Evolutionary conservation across 2,888 invertebrate genomes (phyloP), one percentile per base, ranked within the genome.

Genomic region (Lycophotia porphyrea): DNA sequence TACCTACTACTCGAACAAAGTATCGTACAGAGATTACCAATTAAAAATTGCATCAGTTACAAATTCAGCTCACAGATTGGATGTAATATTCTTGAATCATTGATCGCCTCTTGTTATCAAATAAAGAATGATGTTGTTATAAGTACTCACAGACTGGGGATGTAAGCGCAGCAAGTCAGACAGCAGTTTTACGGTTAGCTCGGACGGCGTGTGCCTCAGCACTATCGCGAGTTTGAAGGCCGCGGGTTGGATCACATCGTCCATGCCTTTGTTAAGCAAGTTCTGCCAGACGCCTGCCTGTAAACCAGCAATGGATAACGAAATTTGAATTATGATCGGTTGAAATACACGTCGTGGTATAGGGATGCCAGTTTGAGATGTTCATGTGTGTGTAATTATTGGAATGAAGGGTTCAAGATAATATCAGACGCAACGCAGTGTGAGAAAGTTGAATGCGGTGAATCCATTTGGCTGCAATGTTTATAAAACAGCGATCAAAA

Each of bases 271-370:
- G 13, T 89, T 80, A 13, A 94, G 85, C 73, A 96, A 83, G 77
- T 92, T 93, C 86, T 93, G 92, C 96, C 96, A 96, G 1, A 96
- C 92, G 0, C 93, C 95, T 7, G 96, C 95, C 96, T 96, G 91
- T 24, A 91, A 89, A 60, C 34, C 69, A 66, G 67, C 71, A 83
- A 80, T 80, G 72, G 24, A 74, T 8, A 58, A 7, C 47, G 34
- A 71, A 64, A 31, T 77, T 69, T 68, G 13, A 31, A 49, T 39
- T 75, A 9, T n/a, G 13, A 1, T 64, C 58, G 11, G 21, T 31
- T 78, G 0, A 0, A 34, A 18, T n/a, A 24, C 15, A 31, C 3
- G 63, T 52, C n/a, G 5, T 70, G 39, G 52, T 74, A 44, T 1
- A 65, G 24, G 47, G 47, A 68, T 74, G 64, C 61, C 39, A 58